Evolutionary conservation across 2,113 vertebrate genomes (phyloP).

Genomic region (Girardinichthys multiradiatus): DNA sequence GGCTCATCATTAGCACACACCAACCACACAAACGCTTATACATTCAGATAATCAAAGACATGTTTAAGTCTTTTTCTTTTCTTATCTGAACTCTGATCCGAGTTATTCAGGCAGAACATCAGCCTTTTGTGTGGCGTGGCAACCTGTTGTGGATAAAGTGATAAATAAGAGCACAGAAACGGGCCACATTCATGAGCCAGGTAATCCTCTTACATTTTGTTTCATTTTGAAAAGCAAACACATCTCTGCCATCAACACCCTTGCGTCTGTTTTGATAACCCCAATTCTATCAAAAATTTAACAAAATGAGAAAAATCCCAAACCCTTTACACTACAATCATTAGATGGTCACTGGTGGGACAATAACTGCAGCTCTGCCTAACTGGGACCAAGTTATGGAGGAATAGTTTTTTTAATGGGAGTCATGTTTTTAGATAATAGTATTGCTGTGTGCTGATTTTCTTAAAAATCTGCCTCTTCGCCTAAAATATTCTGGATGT

Average conservation of each 20-base stretch:
- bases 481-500: not conserved
- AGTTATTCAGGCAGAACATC: slow-evolving; percentile 38
- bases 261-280: slow-evolving; percentile 31
- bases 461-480: not conserved
- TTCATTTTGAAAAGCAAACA: slow-evolving; percentile 49
- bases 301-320: slow-evolving; percentile 4
- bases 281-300: not conserved
- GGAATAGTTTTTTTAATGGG: not conserved
- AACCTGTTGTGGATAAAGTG: slow-evolving; percentile 40
- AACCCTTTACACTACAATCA: not conserved
- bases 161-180: slow-evolving; percentile 52
- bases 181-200: slow-evolving; percentile 49
- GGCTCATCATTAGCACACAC: not conserved
- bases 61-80: slow-evolving; percentile 30
- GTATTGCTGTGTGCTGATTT: not conserved
- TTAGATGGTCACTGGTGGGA: not conserved
- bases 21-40: not conserved
- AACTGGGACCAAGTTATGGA: not conserved
- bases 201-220: slow-evolving; percentile 62
- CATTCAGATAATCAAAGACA: slow-evolving; percentile 24
- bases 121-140: slow-evolving; percentile 46
- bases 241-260: slow-evolving; percentile 42
- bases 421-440: not conserved
- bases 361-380: not conserved
- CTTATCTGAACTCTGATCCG: slow-evolving; percentile 61